A percentile compares a stretch with the other conserved stretches of the same genome.
Evolutionary conservation across 2,113 vertebrate genomes (phyloP).

Genomic region (Vulpes ferrilata): DNA sequence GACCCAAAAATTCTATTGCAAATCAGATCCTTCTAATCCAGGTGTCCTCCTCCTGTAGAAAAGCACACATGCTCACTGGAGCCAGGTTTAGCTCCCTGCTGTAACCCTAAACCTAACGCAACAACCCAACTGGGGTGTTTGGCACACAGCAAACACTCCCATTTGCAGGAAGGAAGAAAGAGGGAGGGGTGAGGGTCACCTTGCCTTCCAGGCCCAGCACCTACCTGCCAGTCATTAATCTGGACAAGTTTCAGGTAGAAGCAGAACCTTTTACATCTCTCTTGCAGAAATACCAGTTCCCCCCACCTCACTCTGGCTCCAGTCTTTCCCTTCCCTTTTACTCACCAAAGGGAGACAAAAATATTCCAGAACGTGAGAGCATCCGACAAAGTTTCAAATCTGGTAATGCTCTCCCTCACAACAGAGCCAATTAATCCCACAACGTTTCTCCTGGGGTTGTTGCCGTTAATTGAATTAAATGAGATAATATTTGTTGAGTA

Average conservation of each 20-base stretch:
- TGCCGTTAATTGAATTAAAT: constrained; percentile 64
- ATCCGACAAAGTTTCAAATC: not conserved
- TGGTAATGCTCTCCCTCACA: not conserved
- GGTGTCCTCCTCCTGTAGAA: not conserved
- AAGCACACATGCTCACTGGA: not conserved
- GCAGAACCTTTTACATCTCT: rapidly evolving
- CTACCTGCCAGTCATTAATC: not conserved
- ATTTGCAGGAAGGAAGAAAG: not conserved
- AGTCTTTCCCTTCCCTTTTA: not conserved
- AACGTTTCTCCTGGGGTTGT: not conserved
- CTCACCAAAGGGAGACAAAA: not conserved
- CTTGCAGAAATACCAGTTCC: not conserved
- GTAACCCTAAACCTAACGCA: too few relatives aligned
- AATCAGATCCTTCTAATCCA: not conserved
- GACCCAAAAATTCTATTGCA: not conserved
- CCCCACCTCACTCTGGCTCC: not conserved
- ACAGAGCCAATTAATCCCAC: not conserved
- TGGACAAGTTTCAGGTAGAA: not conserved
- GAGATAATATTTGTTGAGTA: constrained; percentile 47
- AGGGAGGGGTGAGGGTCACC: rapidly evolving
- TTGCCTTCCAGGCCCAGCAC: not conserved
- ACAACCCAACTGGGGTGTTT: not conserved
- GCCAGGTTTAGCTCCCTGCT: not conserved
- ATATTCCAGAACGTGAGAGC: not conserved
- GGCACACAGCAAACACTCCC: not conserved